Conservation (phyloP, 2,113 vertebrate genomes). For the Nycticorax nycticorax region DNA sequence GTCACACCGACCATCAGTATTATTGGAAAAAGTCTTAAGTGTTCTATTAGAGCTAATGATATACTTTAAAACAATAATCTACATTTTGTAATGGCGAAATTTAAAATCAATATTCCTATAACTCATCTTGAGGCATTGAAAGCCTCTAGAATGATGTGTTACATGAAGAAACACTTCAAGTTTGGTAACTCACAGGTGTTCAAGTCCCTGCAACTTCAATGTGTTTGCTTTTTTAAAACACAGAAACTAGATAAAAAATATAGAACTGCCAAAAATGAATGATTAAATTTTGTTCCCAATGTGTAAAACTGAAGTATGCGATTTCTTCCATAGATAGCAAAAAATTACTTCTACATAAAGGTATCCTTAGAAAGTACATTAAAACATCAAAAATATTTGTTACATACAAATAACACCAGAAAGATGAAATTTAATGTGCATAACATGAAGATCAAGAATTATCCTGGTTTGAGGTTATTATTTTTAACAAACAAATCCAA, state of each 20-base stretch:
- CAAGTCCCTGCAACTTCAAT: not conserved
- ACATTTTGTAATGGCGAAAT: not conserved
- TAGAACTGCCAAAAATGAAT: not conserved
- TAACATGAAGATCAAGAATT: not conserved
- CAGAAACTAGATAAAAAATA: not conserved
- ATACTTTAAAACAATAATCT: not conserved
- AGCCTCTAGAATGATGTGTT: not conserved
- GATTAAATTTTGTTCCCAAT: not conserved
- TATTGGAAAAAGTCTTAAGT: not conserved
- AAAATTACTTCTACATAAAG: not conserved
- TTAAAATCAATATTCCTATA: not conserved
- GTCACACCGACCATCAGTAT: not conserved
- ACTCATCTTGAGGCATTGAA: not conserved
- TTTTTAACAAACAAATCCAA: not conserved
- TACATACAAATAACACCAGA: not conserved
- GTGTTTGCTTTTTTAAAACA: not conserved
- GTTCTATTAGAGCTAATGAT: not conserved
- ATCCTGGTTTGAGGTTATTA: not conserved
- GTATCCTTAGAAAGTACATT: not conserved
- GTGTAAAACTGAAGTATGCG: not conserved
- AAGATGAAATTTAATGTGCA: not conserved
- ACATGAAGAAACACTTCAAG: not conserved
- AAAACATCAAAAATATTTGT: not conserved
- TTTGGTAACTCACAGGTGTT: not conserved
- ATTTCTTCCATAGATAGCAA: not conserved